Evolutionary conservation across 2,888 invertebrate species (phyloP), one percentile per base, ranked within the genome.

Genomic region (Operophtera brumata): DNA sequence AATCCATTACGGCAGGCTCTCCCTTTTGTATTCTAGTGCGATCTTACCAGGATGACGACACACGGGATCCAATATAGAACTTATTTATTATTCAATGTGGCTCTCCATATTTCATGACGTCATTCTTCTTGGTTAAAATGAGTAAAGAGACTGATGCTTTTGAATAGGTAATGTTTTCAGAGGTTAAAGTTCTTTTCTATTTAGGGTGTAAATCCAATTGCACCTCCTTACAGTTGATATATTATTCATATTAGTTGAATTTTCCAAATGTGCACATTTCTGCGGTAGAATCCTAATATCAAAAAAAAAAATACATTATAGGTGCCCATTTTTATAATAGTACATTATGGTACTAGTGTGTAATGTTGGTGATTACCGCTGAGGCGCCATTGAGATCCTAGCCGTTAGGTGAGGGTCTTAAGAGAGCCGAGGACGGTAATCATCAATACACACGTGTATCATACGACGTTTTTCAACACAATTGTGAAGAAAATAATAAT

Each of bases 61-160:
- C 70, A 74, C 70, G 60, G 70, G 70, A 77, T 77, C 74, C 75
- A 78, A 80, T 82, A 78, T 75, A 69, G 61, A 67, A 64, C 67
- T 71, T 77, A 77, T 80, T 80, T 80, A 80, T 80, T 81, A 81
- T 83, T 81, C 81, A 79, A 68, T 67, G 68, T 66, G 73, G 70
- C 62, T 69, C 67, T 78, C 71, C 77, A 78, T 78, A 76, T 74
- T 77, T 76, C 73, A 76, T 73, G 76, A 72, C 64, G 71, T 65
- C 69, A 70, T 71, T 75, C 70, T 71, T 70, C 67, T 66, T 66
- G 63, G 71, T 70, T 74, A 73, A 73, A 76, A 75, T 68, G 69
- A 73, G 70, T 69, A 70, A 76, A 73, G 56, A 67, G 64, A 62
- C 56, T 52, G 47, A 54, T 41, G 47, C 36, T 47, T 37, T 28